phyloP scores from a whole-genome alignment of 2,797 vertebrate species.

The Ataeniobius toweri region DNA sequence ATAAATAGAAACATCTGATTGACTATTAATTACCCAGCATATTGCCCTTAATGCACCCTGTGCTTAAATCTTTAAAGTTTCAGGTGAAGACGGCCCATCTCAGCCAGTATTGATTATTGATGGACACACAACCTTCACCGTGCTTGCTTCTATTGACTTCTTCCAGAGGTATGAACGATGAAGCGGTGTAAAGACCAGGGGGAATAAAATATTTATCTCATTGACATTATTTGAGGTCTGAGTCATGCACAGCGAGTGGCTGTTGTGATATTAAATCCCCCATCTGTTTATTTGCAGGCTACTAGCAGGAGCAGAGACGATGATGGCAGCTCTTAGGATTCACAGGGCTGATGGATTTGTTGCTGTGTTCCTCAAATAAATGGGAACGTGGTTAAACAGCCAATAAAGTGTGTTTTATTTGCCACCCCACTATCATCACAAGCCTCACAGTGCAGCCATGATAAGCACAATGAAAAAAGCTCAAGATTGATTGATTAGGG shows the following conservation, averaged over 20 bases:
- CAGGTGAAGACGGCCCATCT: not conserved
- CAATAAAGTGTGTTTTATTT: conserved; percentile 44
- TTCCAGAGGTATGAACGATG: not conserved
- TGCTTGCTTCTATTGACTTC: conserved; percentile 20
- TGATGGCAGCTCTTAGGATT: conserved; percentile 62
- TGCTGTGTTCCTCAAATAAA: conserved; percentile 61
- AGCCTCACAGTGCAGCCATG: conserved; percentile 42
- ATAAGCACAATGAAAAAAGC: conserved; percentile 46
- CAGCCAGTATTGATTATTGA: conserved; percentile 2
- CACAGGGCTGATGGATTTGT: conserved; percentile 62
- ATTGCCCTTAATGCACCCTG: not conserved
- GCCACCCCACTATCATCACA: not conserved
- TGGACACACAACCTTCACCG: not conserved
- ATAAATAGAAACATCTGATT: not conserved
- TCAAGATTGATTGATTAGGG: conserved; percentile 65
- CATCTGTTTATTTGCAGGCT: conserved; percentile 51
- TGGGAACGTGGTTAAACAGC: conserved; percentile 62
- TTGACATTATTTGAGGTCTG: conserved; percentile 29
- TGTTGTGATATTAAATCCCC: conserved; percentile 59
- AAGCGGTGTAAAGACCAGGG: conserved; percentile 24
- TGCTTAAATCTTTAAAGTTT: not conserved
- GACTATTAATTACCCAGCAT: not conserved
- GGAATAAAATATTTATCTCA: conserved; percentile 53
- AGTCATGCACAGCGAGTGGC: conserved; percentile 42
- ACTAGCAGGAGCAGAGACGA: conserved; percentile 42